Evolutionary conservation across 2,888 invertebrate species (phyloP).

Genomic region (Nasonia oneida): DNA sequence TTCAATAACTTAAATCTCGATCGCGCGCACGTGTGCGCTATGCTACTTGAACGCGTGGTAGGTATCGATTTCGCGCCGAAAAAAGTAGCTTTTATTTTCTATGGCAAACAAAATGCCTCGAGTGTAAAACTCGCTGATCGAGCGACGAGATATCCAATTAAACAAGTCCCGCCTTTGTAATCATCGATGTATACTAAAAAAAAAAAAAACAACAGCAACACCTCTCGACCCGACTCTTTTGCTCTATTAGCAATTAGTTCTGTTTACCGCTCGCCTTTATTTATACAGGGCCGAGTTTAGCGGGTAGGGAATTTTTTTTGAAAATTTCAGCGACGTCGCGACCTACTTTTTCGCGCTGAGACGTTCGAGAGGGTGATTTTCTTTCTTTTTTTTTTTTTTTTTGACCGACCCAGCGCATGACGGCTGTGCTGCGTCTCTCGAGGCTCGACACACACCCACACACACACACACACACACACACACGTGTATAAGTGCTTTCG

Average conservation of each 20-base stretch:
- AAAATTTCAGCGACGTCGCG: slow-evolving; percentile 17
- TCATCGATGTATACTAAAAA: not conserved
- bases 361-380: too few species aligned
- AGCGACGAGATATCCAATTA: not conserved
- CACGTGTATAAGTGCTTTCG: not conserved
- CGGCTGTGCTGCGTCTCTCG: not conserved
- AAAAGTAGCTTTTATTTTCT: not conserved
- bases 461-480: not conserved
- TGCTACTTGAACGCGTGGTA: not conserved
- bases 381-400: too few species aligned
- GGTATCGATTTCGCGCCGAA: not conserved
- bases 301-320: not conserved
- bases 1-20: too few species aligned
- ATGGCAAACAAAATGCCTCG: not conserved
- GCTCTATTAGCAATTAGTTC: slow-evolving; percentile 42
- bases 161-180: not conserved
- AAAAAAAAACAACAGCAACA: not conserved
- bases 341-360: not conserved
- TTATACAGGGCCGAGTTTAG: not conserved
- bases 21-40: not conserved
- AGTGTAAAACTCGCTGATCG: not conserved
- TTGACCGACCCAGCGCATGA: too few species aligned
- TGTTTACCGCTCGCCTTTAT: slow-evolving; percentile 41
- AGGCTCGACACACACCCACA: not conserved
- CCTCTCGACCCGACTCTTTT: not conserved